Evolutionary conservation across 53 echinoderm and acorn worm species (phyloP).

Genomic region (Paracentrotus lividus): DNA sequence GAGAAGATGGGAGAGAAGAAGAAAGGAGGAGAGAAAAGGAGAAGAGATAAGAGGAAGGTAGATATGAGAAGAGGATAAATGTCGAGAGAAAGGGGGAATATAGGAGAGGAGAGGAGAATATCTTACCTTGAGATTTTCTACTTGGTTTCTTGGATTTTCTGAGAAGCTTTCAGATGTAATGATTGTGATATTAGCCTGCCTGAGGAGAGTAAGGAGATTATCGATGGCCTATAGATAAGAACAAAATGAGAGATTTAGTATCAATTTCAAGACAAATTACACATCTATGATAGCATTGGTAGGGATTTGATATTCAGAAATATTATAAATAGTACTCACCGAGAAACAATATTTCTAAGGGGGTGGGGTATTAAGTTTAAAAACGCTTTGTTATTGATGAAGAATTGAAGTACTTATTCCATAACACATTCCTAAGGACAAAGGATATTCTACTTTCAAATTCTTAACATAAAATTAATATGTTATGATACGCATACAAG

Average conservation of each 20-base stretch:
- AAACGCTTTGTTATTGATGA: too few relatives aligned
- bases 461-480: too few relatives aligned
- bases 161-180: conserved; percentile 90
- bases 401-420: too few relatives aligned
- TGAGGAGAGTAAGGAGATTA: conserved; percentile 78
- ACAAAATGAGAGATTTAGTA: too few relatives aligned
- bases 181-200: conserved; percentile 84
- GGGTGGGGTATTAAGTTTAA: too few relatives aligned
- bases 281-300: not conserved
- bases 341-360: too few relatives aligned
- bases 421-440: too few relatives aligned
- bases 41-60: not conserved
- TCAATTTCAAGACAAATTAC: not conserved
- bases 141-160: conserved; percentile 86
- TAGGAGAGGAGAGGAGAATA: not conserved
- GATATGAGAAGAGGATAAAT: not conserved
- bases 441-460: too few relatives aligned
- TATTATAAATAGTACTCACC: not conserved
- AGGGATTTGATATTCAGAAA: not conserved
- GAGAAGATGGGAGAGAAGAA: not conserved
- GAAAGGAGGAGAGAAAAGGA: not conserved
- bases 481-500: too few relatives aligned
- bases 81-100: not conserved
- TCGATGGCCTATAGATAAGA: conserved; percentile 78
- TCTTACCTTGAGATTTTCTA: conserved; percentile 88